Base-by-base conservation (phyloP, 2,113 vertebrate genomes). In the Nettapus auritus region DNA sequence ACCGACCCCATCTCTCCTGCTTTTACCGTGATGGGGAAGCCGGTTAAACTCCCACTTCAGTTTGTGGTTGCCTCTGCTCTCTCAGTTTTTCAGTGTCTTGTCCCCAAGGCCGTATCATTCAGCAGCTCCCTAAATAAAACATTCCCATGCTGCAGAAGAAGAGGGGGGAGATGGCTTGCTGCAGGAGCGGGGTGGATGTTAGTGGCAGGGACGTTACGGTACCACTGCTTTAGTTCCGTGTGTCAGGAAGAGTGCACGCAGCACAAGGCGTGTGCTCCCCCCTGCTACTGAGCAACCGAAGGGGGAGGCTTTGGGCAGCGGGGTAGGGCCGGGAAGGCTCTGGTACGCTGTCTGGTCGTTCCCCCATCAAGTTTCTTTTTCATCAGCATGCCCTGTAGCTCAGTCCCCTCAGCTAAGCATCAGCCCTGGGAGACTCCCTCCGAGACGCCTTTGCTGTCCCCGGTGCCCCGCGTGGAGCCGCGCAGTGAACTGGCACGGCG, bases 281-380 rank as follows among this genome's bases (percentile, higher is more conserved):
- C n/a, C 28, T 26, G 62, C 86, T 50, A 11, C 57, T 55, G 36
- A 42, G 28, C 44, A 46, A 1, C 18, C 13, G 2, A 5, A 70
- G 13, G 13, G 19, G 36, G 9, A 50, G 38, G 16, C 44, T 79
- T 73, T 62, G 44, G 0, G 0, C 36, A 2, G 0, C 3, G 33
- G n/a, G 21, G 21, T 53, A n/a, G 13, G 48, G 46, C 66, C 62
- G 55, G 70, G 28, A 60, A 33, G 77, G 36, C 50, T 34, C 36
- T 38, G 56, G 46, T 16, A 34, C 10, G 4, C 60, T 26, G 16
- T 26, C 8, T 11, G 17, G 14, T 53, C 13, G 2, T 78, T 81
- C 63, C 36, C 60, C 74, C 40, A 29, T 25, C 2, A 0, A 38
- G 16, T 40, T 94, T 78, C 38, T 48, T 71, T 53, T 48, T 63